Base-by-base conservation (phyloP, 2,113 vertebrate genomes). In the Sebastes schlegelii region DNA sequence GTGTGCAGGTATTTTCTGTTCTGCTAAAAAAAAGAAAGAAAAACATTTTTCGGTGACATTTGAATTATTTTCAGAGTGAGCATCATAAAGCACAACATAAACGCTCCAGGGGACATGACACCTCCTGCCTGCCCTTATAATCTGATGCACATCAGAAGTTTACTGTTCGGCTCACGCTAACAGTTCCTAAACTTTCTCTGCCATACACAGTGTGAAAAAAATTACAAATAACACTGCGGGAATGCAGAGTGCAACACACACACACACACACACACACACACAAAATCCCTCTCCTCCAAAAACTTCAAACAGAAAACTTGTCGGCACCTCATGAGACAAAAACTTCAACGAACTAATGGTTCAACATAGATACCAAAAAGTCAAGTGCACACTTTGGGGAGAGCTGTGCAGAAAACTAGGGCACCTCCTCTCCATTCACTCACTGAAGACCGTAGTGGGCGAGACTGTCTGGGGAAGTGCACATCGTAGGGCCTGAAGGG, bases 271-370 rank as follows among this genome's bases (percentile, higher is more conserved):
- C 13, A 64, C 16, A n/a, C 51, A 52, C 55, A 40, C 23, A 61
- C 12, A 52, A 77, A 51, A n/a, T 51, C 11, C 54, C 75, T 73
- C 14, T 21, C 16, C 42, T 45, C 23, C 40, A 68, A 48, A 78
- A 65, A 84, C 71, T 82, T 77, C 78, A 82, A 74, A 77, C 64
- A 61, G 21, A 70, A 49, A 82, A 64, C 43, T 73, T 26, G 26
- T 26, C 69, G 58, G 58, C 63, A 77, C 61, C 70, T 75, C 57
- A 84, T 63, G 71, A 74, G 77, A 66, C 49, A 52, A 48, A 74
- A 40, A 52, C 8, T 6, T 65, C 61, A 14, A 68, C n/a, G 4
- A 82, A 73, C 48, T 55, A 52, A 82, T 55, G 42, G 8, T 65
- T 65, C 17, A 19, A 69, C 26, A n/a, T 11, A 23, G 51, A 70